phyloP scores from a whole-genome alignment of 2,888 invertebrate genomes.

The Diogma glabrata region DNA sequence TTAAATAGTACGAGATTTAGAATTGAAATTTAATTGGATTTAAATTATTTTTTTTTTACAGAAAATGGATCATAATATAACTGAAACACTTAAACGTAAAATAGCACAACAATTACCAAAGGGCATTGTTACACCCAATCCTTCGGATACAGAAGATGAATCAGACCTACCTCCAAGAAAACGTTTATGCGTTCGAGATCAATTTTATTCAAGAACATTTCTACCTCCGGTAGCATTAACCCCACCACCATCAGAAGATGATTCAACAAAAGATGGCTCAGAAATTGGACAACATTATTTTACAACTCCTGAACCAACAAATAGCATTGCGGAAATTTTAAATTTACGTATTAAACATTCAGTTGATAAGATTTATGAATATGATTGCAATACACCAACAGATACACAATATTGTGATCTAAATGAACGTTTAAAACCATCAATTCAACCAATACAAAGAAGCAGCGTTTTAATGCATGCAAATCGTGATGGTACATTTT shows the following conservation, averaged over 20 bases:
- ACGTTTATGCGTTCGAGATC: slow-evolving; percentile 37
- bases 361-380: slow-evolving; percentile 1
- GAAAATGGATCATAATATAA: slow-evolving; percentile 1
- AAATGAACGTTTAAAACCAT: background rate
- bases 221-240: slow-evolving; percentile 26
- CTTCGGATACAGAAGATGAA: slow-evolving; percentile 74
- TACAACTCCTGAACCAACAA: slow-evolving; percentile 12
- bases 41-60: slow-evolving; percentile 1
- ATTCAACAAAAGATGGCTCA: slow-evolving; percentile 11
- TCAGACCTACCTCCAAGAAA: slow-evolving; percentile 43
- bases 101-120: slow-evolving; percentile 22
- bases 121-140: slow-evolving; percentile 65
- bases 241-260: slow-evolving; percentile 44
- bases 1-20: no score
- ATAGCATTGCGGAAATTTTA: no score
- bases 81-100: slow-evolving; percentile 13
- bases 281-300: slow-evolving; percentile 7
- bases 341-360: background rate
- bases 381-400: no score
- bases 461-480: slow-evolving; percentile 80
- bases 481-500: slow-evolving; percentile 66
- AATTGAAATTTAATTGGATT: slow-evolving; percentile 7
- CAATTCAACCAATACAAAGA: slow-evolving; percentile 36
- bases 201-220: slow-evolving; percentile 6
- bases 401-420: slow-evolving; percentile 15